A percentile compares a stretch with the other conserved stretches of the same genome.
Evolutionary conservation across 2,797 vertebrate genomes (phyloP).

Genomic region (Danionella dracula): DNA sequence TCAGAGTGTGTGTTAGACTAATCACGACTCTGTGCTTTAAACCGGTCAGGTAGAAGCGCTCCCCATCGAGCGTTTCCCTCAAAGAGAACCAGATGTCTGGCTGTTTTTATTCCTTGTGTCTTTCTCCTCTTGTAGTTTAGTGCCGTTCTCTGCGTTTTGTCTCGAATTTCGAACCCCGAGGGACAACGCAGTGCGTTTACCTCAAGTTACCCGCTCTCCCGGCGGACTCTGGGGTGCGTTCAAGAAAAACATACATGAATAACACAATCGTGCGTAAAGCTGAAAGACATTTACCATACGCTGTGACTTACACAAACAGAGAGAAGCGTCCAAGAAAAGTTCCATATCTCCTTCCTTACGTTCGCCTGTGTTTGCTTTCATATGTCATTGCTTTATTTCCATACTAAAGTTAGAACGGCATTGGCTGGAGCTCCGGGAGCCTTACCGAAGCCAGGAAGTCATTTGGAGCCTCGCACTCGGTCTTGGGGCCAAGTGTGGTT

Average conservation of each 20-base stretch:
- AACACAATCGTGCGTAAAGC: conserved; percentile 52
- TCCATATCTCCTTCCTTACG: conserved; percentile 14
- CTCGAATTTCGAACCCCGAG: not conserved
- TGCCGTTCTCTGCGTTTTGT: conserved; percentile 1
- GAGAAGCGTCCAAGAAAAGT: conserved; percentile 16
- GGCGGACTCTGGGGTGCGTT: conserved; percentile 21
- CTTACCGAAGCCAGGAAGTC: conserved; percentile 12
- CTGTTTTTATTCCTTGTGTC: not conserved
- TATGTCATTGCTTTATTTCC: conserved; percentile 27
- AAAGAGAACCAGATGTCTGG: conserved; percentile 37
- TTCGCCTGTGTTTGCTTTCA: conserved; percentile 31
- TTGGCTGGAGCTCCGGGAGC: conserved; percentile 9
- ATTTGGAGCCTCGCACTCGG: conserved; percentile 16
- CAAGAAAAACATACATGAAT: conserved; percentile 40
- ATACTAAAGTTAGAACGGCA: conserved; percentile 25
- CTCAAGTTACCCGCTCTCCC: conserved; percentile 42
- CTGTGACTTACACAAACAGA: conserved; percentile 26
- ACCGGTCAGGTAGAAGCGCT: not conserved
- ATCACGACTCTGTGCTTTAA: conserved; percentile 11
- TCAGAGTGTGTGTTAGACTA: conserved; percentile 17
- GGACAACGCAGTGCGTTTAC: not conserved
- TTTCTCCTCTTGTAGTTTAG: conserved; percentile 34
- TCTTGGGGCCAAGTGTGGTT: conserved; percentile 14
- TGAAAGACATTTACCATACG: conserved; percentile 57
- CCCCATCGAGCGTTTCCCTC: not conserved